These are phyloP conservation scores for Argyresthia albistria DNA, from an alignment of 2,888 invertebrate species.

Conservation along the genomic window DNA sequence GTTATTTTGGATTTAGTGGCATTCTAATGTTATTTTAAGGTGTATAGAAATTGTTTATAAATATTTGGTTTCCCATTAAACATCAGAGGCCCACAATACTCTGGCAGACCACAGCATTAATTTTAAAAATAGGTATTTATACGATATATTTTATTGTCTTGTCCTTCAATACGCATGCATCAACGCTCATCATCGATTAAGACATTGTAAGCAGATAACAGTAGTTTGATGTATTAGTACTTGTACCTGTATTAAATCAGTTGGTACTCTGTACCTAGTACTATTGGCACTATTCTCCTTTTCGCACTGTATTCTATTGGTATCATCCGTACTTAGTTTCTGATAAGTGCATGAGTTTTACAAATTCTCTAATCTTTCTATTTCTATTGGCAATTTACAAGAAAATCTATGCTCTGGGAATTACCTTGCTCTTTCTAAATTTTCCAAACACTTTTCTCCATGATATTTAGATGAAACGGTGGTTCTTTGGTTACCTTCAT, in stretches of 20 bases:
- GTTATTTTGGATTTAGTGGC: background rate
- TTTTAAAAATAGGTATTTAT: background rate
- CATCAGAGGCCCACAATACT: background rate
- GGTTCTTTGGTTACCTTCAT: too few species aligned
- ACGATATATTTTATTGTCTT: background rate
- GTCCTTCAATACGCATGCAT: constrained; percentile 1
- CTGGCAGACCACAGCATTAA: background rate
- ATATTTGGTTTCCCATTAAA: background rate
- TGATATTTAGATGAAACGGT: too few species aligned
- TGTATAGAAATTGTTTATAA: background rate
- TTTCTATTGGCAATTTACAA: too few species aligned
- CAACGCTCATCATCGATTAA: constrained; percentile 22
- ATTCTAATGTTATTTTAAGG: background rate
- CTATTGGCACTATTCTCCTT: background rate
- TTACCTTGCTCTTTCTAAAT: too few species aligned
- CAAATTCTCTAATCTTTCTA: too few species aligned
- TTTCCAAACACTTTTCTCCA: too few species aligned
- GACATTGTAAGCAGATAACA: constrained; percentile 64
- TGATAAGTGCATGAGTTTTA: too few species aligned
- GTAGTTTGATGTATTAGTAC: constrained; percentile 18
- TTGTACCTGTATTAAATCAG: too few species aligned
- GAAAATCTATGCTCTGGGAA: too few species aligned
- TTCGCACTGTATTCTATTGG: background rate
- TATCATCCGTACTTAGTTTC: too few species aligned
- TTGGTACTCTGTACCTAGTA: background rate